phyloP scores from a whole-genome alignment of 2,113 vertebrate species.

The Leucosticte australis region DNA sequence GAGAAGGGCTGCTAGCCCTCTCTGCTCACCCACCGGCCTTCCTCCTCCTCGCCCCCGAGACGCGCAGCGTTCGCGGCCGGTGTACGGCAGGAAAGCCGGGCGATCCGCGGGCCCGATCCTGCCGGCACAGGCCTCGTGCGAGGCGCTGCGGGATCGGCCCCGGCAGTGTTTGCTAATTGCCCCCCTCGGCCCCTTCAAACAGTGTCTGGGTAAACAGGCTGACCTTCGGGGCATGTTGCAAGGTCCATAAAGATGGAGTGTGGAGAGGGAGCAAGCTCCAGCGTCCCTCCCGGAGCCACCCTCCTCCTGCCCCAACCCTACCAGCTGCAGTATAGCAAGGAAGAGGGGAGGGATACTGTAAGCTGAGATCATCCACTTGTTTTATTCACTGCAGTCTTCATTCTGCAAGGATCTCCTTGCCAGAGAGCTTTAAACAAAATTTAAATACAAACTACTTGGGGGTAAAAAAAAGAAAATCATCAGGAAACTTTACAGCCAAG shows the following conservation, averaged over 20 bases:
- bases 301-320: background rate
- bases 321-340: background rate
- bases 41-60: rapidly evolving
- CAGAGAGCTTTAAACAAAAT: background rate
- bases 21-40: rapidly evolving
- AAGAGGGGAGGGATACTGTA: background rate
- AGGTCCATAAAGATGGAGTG: background rate
- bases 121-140: background rate
- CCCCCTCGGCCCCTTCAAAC: background rate
- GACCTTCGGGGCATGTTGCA: constrained; percentile 47
- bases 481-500: constrained; percentile 20
- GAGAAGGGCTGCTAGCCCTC: background rate
- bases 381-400: background rate
- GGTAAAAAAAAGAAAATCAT: background rate
- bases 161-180: background rate
- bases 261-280: background rate
- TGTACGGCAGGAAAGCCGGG: too few relatives aligned
- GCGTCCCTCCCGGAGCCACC: background rate
- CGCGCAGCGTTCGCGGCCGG: rapidly evolving
- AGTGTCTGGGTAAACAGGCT: constrained; percentile 52
- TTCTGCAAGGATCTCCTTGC: background rate
- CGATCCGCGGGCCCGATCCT: background rate
- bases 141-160: background rate
- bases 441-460: background rate
- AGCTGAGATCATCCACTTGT: constrained; percentile 5